Conservation (phyloP, 2,113 vertebrate species). For the Procavia capensis region DNA sequence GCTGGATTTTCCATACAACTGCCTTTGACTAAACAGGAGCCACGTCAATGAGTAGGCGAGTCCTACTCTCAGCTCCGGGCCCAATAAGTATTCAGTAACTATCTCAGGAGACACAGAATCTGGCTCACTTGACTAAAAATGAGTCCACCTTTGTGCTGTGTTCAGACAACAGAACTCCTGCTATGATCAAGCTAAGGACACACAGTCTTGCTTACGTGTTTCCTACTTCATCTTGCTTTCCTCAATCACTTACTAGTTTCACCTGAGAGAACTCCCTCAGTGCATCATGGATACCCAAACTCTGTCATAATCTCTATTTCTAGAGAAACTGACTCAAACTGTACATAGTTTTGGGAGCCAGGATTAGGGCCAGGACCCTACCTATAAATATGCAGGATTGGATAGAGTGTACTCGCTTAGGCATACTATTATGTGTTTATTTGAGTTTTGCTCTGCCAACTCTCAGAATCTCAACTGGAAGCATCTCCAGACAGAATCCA, state of each 20-base stretch:
- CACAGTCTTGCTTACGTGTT: neutral
- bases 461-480: too few species aligned
- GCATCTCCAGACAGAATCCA: too few species aligned
- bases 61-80: accelerated
- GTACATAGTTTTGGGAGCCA: too few species aligned
- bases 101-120: neutral
- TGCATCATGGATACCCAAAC: neutral
- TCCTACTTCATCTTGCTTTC: neutral
- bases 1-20: neutral
- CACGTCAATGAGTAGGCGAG: neutral
- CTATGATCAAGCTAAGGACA: neutral
- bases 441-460: too few species aligned
- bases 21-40: neutral
- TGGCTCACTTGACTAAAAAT: neutral
- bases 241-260: neutral
- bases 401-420: too few species aligned
- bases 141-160: neutral
- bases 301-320: neutral
- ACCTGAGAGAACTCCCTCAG: neutral
- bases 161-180: neutral
- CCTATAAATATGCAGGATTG: too few species aligned
- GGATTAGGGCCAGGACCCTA: too few species aligned
- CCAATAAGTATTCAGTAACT: neutral
- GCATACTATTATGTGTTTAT: too few species aligned
- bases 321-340: neutral